These are phyloP conservation scores for Sterrhoptilus dennistouni DNA, from an alignment of 2,113 vertebrate species.

Conservation along the genomic window DNA sequence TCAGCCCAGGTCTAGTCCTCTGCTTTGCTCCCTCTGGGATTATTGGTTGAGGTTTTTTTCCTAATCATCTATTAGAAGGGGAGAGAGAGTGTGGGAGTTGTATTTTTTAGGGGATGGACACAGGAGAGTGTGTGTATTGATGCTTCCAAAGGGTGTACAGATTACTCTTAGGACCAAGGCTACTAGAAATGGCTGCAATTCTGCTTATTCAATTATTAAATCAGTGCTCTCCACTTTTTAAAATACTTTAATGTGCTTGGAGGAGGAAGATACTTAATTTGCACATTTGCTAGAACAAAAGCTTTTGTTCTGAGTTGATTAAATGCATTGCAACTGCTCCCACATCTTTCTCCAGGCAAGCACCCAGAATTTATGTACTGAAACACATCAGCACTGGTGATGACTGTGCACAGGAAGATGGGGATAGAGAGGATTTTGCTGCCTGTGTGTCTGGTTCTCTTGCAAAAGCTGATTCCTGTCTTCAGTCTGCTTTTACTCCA, in stretches of 20 bases:
- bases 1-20: not conserved
- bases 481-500: not conserved
- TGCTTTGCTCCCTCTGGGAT: not conserved
- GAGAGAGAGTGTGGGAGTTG: not conserved
- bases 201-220: not conserved
- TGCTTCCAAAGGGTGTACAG: not conserved
- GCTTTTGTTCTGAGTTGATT: not conserved
- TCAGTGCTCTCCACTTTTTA: not conserved
- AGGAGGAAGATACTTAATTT: not conserved
- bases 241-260: not conserved
- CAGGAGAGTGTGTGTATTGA: rapidly evolving
- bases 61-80: not conserved
- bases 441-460: not conserved
- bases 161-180: not conserved
- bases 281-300: not conserved
- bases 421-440: not conserved
- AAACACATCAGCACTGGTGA: not conserved
- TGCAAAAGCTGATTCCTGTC: not conserved
- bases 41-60: rapidly evolving
- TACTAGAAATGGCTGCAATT: not conserved
- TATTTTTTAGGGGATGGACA: not conserved
- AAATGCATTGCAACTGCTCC: not conserved
- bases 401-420: not conserved
- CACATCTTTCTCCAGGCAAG: not conserved
- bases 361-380: not conserved